These are phyloP conservation scores for Lithobates pipiens DNA, from an alignment of 2,797 vertebrate genomes.

Conservation along the genomic window DNA sequence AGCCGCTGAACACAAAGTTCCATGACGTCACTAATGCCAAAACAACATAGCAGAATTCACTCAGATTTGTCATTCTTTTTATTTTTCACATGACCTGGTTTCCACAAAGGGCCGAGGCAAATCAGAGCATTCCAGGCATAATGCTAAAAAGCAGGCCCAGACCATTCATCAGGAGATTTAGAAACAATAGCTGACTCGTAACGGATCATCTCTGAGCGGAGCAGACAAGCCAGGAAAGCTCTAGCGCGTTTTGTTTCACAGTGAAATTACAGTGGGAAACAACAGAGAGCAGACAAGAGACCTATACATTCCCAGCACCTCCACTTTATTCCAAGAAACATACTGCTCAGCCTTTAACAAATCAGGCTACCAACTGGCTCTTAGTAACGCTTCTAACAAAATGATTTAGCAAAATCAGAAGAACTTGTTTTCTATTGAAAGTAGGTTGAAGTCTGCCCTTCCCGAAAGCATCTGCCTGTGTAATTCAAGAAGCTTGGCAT, in stretches of 20 bases:
- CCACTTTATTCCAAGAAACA: conserved; percentile 54
- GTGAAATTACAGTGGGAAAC: conserved; percentile 58
- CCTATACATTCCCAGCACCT: conserved; percentile 28
- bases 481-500: no score
- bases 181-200: conserved; percentile 60
- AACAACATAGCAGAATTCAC: conserved; percentile 51
- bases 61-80: conserved; percentile 57
- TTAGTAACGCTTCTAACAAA: not conserved
- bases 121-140: conserved; percentile 61
- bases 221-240: conserved; percentile 59
- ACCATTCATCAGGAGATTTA: conserved; percentile 59
- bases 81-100: conserved; percentile 62
- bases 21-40: conserved; percentile 53
- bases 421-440: not conserved
- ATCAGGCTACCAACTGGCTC: not conserved
- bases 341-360: not conserved
- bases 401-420: conserved; percentile 9
- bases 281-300: conserved; percentile 33
- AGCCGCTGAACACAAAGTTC: conserved; percentile 24
- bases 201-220: conserved; percentile 59
- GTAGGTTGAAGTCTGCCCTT: not conserved
- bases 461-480: not conserved
- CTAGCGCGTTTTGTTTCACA: conserved; percentile 50
- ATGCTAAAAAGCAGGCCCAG: conserved; percentile 60
- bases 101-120: conserved; percentile 58